These are phyloP conservation scores for Pantherophis guttatus DNA, from an alignment of 2,113 vertebrate genomes.

Conservation along the genomic window DNA sequence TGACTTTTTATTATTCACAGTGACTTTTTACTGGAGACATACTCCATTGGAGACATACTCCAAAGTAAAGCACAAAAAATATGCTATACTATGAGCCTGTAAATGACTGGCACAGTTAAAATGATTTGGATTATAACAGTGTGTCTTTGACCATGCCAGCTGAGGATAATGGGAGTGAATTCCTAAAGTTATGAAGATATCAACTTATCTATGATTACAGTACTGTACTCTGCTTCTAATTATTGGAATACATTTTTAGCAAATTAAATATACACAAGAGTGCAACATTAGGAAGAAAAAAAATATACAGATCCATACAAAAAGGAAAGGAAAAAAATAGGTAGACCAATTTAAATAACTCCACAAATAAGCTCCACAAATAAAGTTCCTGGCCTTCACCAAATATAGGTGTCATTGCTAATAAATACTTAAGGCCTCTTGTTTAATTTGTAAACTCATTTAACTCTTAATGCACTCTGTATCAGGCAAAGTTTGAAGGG, in stretches of 20 bases:
- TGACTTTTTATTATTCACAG: not conserved
- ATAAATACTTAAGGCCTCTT: not conserved
- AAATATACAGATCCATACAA: not conserved
- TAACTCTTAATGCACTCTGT: not conserved
- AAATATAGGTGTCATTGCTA: not conserved
- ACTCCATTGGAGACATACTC: not conserved
- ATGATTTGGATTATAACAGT: not conserved
- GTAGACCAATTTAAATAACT: not conserved
- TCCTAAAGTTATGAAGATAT: not conserved
- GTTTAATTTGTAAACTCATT: not conserved
- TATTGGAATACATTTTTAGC: not conserved
- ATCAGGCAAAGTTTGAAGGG: not conserved
- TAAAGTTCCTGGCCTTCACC: not conserved
- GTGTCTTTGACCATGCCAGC: not conserved
- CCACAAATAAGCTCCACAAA: not conserved
- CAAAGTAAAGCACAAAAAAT: not conserved
- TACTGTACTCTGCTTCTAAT: not conserved
- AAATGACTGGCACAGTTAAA: not conserved
- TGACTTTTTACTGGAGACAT: not conserved
- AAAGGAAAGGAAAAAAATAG: not conserved
- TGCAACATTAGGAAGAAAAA: not conserved
- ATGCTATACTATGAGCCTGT: not conserved
- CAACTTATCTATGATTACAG: not conserved
- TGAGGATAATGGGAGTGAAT: not conserved
- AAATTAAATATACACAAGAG: not conserved